Evolutionary conservation across 1,140 invertebrate species (phyloP).

Genomic region (Zophobas atratus): DNA sequence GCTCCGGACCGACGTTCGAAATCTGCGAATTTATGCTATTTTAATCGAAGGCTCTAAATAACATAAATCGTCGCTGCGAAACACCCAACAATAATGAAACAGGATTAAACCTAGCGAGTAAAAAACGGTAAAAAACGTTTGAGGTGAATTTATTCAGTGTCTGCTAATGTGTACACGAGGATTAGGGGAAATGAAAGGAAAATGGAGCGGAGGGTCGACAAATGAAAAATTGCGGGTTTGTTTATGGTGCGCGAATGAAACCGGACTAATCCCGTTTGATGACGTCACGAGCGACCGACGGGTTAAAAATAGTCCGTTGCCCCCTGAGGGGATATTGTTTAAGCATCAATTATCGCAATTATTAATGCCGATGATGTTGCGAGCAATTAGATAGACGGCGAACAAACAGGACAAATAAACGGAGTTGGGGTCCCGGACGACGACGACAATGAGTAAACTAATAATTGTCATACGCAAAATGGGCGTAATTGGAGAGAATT

Average conservation of each 20-base stretch:
- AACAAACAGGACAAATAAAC: neutral
- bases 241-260: conserved; percentile 3
- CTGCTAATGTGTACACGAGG: conserved; percentile 31
- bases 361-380: conserved; percentile 9
- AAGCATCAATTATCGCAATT: conserved; percentile 17
- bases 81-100: neutral
- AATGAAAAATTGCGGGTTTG: conserved; percentile 11
- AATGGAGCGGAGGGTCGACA: conserved; percentile 1
- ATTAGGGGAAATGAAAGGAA: conserved; percentile 35
- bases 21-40: neutral
- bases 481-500: too few species aligned
- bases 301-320: conserved; percentile 12
- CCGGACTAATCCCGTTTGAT: conserved; percentile 18
- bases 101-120: neutral
- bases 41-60: neutral
- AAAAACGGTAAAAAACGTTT: neutral
- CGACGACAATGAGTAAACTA: neutral
- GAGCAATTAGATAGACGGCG: neutral
- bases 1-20: neutral
- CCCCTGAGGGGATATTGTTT: neutral
- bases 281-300: neutral
- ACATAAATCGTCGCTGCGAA: neutral
- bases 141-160: conserved; percentile 34
- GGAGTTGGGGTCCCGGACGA: neutral
- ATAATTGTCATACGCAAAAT: neutral